Evolutionary conservation across 2,888 invertebrate species (phyloP), one percentile per base, ranked within the genome.

Genomic region (Philaethria dido): DNA sequence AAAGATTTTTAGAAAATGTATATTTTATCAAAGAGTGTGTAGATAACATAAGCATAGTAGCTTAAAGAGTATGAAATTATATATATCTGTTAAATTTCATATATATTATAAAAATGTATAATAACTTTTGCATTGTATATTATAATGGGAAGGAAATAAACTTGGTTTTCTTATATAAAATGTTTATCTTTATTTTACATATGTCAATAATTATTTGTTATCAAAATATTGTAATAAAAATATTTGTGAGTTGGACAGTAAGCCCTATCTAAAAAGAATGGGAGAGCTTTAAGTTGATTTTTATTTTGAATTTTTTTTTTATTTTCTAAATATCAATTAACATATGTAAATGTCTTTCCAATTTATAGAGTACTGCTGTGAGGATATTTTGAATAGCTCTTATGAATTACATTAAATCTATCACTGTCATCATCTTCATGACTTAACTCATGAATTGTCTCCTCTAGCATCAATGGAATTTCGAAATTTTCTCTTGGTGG

Each of bases 401-500:
- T 87, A 70, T 77, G 79, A 9, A 80, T 60, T 68, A 83, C 79
- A 74, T 81, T 84, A 22, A 77, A 79, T 14, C 82, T 62, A 9
- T 72, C 76, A 75, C 84, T 87, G 50, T 88, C 85, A 44, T 89
- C 86, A 71, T 91, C 90, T 72, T 90, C 90, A 74, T 91, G 88
- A 67, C 86, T 88, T 3, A 83, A 84, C 83, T 92, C 92, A 75
- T 88, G 86, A 71, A 91, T 87, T 50, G 82, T 79, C 75, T 87
- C 90, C 70, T 88, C 89, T 52, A 92, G 75, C 75, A 83, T 82
- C 39, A 90, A 75, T 11, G 91, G 90, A 55, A 88, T 75, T 55
- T 87, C 84, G 69, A 85, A 81, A 64, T 90, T 84, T 64, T 84
- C 84, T 69, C 77, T 82, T 64, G 81, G 80, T 62, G 83, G 74